Evolutionary conservation across 2,113 vertebrate species (phyloP).

Genomic region (Plecotus auritus): DNA sequence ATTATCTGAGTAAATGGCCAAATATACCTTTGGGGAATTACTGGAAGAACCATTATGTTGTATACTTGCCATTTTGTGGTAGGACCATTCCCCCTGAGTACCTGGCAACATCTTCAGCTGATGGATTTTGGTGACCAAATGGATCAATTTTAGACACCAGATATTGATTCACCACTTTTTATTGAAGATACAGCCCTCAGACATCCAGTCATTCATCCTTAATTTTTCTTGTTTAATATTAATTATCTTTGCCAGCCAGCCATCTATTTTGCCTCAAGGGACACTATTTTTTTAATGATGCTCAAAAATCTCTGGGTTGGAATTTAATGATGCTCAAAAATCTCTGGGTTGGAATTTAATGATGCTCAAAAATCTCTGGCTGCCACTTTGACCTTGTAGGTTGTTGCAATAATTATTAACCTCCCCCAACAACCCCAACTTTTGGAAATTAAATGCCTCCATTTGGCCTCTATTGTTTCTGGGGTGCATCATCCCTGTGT

Average conservation of each 20-base stretch:
- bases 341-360: neutral
- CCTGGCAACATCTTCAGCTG: neutral
- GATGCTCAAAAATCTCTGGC: no score
- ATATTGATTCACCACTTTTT: neutral
- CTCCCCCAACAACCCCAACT: fast-evolving
- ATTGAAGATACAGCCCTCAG: neutral
- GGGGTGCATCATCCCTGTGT: fast-evolving
- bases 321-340: neutral
- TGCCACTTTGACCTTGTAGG: neutral
- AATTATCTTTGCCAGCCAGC: neutral
- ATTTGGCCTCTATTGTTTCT: neutral
- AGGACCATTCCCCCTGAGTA: neutral
- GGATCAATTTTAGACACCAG: neutral
- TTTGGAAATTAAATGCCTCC: neutral
- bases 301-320: neutral
- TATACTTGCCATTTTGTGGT: neutral
- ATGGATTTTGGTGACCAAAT: neutral
- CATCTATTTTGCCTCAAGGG: neutral
- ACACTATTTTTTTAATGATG: neutral
- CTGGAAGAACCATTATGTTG: neutral
- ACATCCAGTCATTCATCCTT: neutral
- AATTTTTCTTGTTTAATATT: neutral
- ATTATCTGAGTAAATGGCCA: neutral
- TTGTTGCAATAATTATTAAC: neutral
- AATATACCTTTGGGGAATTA: neutral